These are phyloP conservation scores for Ganaspis brasiliensis DNA, from an alignment of 2,888 invertebrate species.

Conservation along the genomic window DNA sequence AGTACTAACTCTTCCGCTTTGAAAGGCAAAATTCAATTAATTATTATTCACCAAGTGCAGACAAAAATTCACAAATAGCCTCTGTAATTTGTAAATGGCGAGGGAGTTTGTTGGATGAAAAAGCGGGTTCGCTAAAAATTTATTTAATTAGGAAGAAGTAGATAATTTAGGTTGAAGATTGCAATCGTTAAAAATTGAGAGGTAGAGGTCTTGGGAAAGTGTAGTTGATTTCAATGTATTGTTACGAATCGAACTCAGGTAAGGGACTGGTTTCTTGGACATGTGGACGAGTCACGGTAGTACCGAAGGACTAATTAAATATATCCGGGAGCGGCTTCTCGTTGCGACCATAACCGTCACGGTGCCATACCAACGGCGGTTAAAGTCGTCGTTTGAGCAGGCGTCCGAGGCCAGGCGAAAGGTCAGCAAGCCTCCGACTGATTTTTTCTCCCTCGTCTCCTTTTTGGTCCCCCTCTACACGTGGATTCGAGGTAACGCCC, in stretches of 20 bases:
- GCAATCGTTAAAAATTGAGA: constrained; percentile 11
- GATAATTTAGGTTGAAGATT: constrained; percentile 29
- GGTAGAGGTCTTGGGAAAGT: constrained; percentile 37
- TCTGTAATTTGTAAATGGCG: no score
- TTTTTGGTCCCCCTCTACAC: constrained; percentile 45
- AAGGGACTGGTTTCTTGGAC: constrained; percentile 38
- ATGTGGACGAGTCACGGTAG: constrained; percentile 42
- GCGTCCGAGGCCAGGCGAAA: constrained; percentile 69
- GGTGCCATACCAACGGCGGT: constrained; percentile 64
- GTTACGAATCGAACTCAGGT: constrained; percentile 39
- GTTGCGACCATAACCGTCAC: constrained; percentile 69
- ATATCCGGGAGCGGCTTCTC: constrained; percentile 75
- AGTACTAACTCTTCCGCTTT: not conserved
- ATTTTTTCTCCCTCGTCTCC: constrained; percentile 53
- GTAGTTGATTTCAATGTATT: constrained; percentile 30
- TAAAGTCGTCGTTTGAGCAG: constrained; percentile 70
- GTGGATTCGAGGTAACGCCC: constrained; percentile 32
- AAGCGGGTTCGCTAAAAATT: not conserved
- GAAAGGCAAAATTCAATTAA: no score
- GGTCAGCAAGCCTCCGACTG: constrained; percentile 68
- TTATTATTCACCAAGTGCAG: no score
- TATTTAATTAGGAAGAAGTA: constrained; percentile 19
- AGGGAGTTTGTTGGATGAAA: no score
- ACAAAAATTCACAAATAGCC: no score
- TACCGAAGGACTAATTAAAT: constrained; percentile 70